A percentile compares a stretch with the other conserved stretches of the same genome.
Conservation (phyloP, 1,140 invertebrate genomes). For the Lepidotrigona ventralis region DNA sequence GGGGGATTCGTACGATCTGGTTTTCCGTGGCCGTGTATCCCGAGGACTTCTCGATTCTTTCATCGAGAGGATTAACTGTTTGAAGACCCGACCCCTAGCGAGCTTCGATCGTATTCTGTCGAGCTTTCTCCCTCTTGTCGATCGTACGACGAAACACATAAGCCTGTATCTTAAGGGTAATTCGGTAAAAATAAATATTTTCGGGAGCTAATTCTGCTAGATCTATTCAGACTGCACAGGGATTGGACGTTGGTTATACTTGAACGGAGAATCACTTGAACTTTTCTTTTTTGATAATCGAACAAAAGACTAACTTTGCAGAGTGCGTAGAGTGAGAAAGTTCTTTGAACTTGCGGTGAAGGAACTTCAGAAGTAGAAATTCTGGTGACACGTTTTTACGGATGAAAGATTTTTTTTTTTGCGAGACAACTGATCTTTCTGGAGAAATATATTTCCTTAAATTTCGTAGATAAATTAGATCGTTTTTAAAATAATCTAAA, state of each 20-base stretch:
- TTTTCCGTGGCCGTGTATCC: conserved; percentile 2
- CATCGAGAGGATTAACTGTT: conserved; percentile 16
- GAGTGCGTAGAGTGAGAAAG: not conserved
- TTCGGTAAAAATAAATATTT: conserved; percentile 30
- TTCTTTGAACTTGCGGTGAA: not conserved
- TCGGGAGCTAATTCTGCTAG: conserved; percentile 11
- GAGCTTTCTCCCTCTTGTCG: not conserved
- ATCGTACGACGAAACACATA: not conserved
- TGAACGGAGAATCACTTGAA: not conserved
- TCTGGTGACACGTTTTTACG: not conserved
- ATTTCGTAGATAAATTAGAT: no score
- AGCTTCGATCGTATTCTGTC: not conserved
- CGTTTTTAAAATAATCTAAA: no score
- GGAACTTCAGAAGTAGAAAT: not conserved
- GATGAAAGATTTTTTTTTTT: no score
- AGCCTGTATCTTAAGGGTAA: not conserved
- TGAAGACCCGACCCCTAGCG: not conserved
- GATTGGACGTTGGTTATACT: not conserved
- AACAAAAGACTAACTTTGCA: no score
- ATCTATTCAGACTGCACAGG: not conserved
- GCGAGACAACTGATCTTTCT: no score
- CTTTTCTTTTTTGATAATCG: not conserved
- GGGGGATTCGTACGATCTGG: conserved; percentile 31
- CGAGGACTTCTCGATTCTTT: conserved; percentile 4
- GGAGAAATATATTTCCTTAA: no score